Evolutionary conservation across 2,797 vertebrate genomes (phyloP), one percentile per base, ranked within the genome.

Genomic region (Cossypha caffra): DNA sequence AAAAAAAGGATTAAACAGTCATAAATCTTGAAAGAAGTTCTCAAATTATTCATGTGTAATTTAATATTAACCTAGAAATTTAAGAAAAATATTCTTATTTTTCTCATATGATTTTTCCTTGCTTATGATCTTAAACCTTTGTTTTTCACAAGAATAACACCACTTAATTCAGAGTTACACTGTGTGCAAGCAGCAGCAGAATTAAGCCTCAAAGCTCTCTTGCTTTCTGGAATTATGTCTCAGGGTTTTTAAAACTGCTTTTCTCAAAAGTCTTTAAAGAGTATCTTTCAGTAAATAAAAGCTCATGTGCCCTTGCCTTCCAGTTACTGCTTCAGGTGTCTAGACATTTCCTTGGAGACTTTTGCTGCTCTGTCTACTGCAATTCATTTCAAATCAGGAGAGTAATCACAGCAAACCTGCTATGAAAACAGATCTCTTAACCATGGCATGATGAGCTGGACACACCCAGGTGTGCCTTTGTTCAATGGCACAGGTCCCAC

Each of bases 311-410:
- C 81, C 25, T 89, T 92, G 78, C 52, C 78, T 97, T 95, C 91
- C 95, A 94, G 94, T 96, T 97, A 97, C 77, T 95, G 89, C 95
- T 92, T 91, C 92, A 97, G 92, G 95, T 94, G 95, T 95, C 95
- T 95, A 97, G 96, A 96, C 94, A 92, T 14, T 58, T 92, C 92
- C 94, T 90, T 75, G 62, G 95, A 86, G 95, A 78, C 43, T 87
- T 83, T 83, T 87, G 62, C 62, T 86, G 51, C 66, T 90, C 94
- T 91, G 86, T 88, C 94, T 94, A 16, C 20, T 87, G 74, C 72
- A 86, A 86, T 66, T 83, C 88, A 67, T 25, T 21, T 88, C 75
- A 78, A 84, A 80, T 58, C 72, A 78, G 73, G 47, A 92, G 91
- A 78, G 58, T 4, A 78, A 87, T 86, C 58, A 21, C 76, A 91